Evolutionary conservation across 1,140 invertebrate genomes (phyloP), one percentile per base, ranked within the genome.

Genomic region (Plectrocnemia conspersa): DNA sequence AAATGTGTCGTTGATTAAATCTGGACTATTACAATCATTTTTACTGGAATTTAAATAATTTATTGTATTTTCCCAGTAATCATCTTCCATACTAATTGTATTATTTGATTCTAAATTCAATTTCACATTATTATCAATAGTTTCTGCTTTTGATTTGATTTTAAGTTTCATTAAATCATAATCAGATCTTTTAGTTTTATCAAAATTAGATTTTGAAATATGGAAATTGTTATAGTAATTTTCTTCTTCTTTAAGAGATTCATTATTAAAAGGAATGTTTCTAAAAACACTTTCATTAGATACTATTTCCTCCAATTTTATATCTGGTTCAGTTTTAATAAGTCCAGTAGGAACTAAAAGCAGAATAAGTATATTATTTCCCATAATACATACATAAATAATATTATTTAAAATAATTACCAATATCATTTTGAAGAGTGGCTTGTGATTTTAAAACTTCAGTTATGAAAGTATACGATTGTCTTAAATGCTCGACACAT

Each of bases 401-500:
- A 11, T 15, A 1, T 16, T 10, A 6, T 9, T 25, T 25, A 25
- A 27, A 7, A 46, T 2, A 46, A 24, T 25, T 46, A 46, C 44
- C 44, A 18, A 29, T 29, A 46, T 29, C 16, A 9, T 46, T 46
- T 25, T 19, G 22, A 25, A 46, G 44, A 1, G 44, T 29, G 27
- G 27, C 44, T 29, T 46, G 44, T 25, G 24, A 15, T 1, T 24
- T 25, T 46, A 29, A 24, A 11, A 46, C 33, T 19, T 46, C n/a
- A n/a, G 16, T 25, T 27, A 29, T 46, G 18, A 46, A 46, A 46
- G n/a, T 29, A 29, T 19, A 27, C 1, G 44, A 24, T 6, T 46
- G 15, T 36, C 27, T 35, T 18, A 54, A n/a, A n/a, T 46, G 41
- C 27, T 15, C 32, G 46, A 54, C 46, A 23, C 52, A 54, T 7